These are phyloP conservation scores for Andrena trimmerana DNA, from an alignment of 2,888 invertebrate genomes.

Conservation along the genomic window DNA sequence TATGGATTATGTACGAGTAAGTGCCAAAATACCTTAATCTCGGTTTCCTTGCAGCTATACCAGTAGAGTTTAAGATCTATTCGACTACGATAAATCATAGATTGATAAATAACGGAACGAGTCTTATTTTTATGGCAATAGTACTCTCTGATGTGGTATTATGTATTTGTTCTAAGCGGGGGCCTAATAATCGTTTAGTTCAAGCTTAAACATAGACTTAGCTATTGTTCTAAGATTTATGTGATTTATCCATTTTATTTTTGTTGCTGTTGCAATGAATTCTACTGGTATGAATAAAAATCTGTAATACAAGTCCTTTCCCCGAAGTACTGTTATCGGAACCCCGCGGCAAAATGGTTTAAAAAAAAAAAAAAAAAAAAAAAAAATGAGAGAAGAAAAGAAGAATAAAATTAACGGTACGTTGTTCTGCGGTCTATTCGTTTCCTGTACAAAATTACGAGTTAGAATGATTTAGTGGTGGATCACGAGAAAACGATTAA, in stretches of 20 bases:
- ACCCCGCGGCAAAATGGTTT: slow-evolving; percentile 27
- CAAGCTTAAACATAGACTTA: slow-evolving; percentile 37
- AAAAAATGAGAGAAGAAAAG: neutral
- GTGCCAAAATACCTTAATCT: slow-evolving; percentile 70
- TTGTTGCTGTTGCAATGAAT: slow-evolving; percentile 5
- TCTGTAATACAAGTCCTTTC: slow-evolving; percentile 20
- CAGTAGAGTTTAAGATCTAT: slow-evolving; percentile 64
- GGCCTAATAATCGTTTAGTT: slow-evolving; percentile 15
- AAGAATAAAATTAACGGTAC: slow-evolving; percentile 22
- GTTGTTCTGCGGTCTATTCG: neutral
- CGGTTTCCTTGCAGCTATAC: slow-evolving; percentile 69
- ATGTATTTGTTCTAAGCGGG: slow-evolving; percentile 30
- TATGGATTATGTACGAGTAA: slow-evolving; percentile 71
- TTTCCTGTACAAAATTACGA: slow-evolving; percentile 3
- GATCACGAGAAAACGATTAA: neutral
- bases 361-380: neutral
- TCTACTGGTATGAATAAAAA: slow-evolving; percentile 36
- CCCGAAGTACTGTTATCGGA: slow-evolving; percentile 19
- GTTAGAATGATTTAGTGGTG: neutral
- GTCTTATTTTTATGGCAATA: slow-evolving; percentile 47
- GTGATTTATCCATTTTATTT: slow-evolving; percentile 8
- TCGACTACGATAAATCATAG: slow-evolving; percentile 57
- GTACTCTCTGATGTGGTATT: neutral
- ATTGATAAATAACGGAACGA: slow-evolving; percentile 57
- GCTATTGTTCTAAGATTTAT: slow-evolving; percentile 30